These are phyloP conservation scores for Zaprionus ornatus DNA, from an alignment of 1,140 invertebrate genomes.

Conservation along the genomic window DNA sequence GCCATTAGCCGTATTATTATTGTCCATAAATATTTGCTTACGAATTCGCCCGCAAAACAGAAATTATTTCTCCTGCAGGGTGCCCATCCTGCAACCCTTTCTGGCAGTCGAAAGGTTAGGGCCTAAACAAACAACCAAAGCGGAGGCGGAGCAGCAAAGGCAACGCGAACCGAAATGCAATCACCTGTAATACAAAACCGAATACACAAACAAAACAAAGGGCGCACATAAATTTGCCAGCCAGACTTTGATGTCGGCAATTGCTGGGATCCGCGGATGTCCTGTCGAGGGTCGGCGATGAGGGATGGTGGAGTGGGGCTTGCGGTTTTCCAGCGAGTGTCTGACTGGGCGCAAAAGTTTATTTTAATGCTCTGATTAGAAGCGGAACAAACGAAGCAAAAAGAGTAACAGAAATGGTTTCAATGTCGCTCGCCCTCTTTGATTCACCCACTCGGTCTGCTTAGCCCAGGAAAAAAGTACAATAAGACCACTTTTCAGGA, in stretches of 20 bases:
- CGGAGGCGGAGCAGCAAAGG: conserved; percentile 21
- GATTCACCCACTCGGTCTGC: conserved; percentile 6
- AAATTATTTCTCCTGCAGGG: conserved; percentile 29
- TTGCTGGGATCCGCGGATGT: conserved; percentile 43
- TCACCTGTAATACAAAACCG: conserved; percentile 79
- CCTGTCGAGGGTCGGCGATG: conserved; percentile 20
- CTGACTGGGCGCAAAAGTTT: conserved; percentile 48
- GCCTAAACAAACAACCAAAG: conserved; percentile 66
- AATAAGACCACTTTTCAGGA: conserved; percentile 39
- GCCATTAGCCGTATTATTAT: conserved; percentile 29
- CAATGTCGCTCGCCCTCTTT: conserved; percentile 29
- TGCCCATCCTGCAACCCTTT: conserved; percentile 14
- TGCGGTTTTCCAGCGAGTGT: conserved; percentile 19
- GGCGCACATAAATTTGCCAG: conserved; percentile 57
- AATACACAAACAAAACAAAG: conserved; percentile 75
- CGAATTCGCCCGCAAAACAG: conserved; percentile 15
- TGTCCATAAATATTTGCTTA: conserved; percentile 59
- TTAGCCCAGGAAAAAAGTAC: background rate
- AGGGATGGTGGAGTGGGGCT: background rate
- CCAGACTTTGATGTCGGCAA: conserved; percentile 75
- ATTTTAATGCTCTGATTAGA: conserved; percentile 72
- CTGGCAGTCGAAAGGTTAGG: conserved; percentile 57
- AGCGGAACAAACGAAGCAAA: conserved; percentile 42
- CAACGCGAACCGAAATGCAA: conserved; percentile 60
- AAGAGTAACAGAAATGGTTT: conserved; percentile 62